These are phyloP conservation scores for Trematocara macrostoma DNA, from an alignment of 2,113 vertebrate species.

Conservation along the genomic window DNA sequence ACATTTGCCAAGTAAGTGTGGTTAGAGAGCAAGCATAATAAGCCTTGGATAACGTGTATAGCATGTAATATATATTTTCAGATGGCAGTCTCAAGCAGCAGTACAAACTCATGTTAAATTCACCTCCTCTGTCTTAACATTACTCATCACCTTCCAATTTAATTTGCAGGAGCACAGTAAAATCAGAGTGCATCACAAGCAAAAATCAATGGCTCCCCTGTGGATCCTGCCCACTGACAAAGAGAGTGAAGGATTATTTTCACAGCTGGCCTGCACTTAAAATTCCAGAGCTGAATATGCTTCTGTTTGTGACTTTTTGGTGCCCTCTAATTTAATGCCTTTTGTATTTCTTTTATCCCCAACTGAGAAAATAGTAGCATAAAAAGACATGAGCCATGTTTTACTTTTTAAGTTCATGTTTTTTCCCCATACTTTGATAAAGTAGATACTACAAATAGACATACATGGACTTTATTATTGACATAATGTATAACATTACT, in stretches of 20 bases:
- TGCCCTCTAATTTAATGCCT: not conserved
- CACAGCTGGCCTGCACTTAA: slow-evolving; percentile 37
- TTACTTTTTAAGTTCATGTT: slow-evolving; percentile 3
- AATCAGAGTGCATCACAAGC: slow-evolving; percentile 5
- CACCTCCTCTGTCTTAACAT: not conserved
- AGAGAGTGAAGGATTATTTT: slow-evolving; percentile 20
- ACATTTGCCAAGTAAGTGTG: not conserved
- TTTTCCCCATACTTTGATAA: not conserved
- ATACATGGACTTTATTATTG: slow-evolving; percentile 40
- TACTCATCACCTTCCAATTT: not conserved
- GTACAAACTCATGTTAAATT: not conserved
- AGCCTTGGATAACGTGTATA: not conserved
- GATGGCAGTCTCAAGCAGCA: not conserved
- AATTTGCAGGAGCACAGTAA: not conserved
- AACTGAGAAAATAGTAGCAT: not conserved
- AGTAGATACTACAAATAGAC: slow-evolving; percentile 52
- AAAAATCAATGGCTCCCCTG: slow-evolving; percentile 7
- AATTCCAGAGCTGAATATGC: not conserved
- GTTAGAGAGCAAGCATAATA: not conserved
- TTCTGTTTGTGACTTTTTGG: not conserved
- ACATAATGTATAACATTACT: slow-evolving; percentile 65
- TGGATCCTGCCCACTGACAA: not conserved
- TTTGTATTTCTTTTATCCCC: not conserved
- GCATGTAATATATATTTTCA: not conserved
- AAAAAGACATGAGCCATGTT: not conserved